Base-by-base conservation (phyloP, 2,888 invertebrate genomes). In the Catocala fraxini region DNA sequence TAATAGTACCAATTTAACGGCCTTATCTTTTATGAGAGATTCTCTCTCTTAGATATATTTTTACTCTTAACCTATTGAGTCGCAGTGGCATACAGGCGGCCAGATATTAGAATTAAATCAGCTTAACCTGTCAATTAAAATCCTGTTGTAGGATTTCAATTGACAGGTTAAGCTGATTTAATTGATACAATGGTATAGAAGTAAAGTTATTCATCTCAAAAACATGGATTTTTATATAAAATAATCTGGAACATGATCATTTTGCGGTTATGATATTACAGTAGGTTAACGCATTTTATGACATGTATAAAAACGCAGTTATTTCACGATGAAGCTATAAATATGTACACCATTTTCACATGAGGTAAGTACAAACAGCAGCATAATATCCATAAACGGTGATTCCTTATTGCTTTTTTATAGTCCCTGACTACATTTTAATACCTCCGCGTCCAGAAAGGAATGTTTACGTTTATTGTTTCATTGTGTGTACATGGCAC, bases 381-480 rank as follows among this genome's bases (percentile, higher is more conserved):
- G 15, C 56, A 56, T 25, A 54, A 60, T 52, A 59, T 59, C 59
- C 55, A 59, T 51, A 63, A 63, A 65, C 59, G 60, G 70, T 55
- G 49, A 63, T 45, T 43, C 12, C 66, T 70, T 73, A 73, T 53
- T 57, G 64, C 59, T 61, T 63, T 65, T 73, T 71, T 69, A 66
- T 57, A 12, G 51, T 56, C 39, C 9, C 35, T 67, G 4, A 58
- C 59, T 54, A 43, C 15, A 58, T 70, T 68, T 69, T 56, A 62
- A 73, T 62, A 63, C 53, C 56, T 60, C 12, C 53, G 41, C 47
- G 6, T 58, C 43, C 68, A 48, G 35, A 13, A 42, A 13, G 0
- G 25, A 48, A 53, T 51, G 11, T 47, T 33, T 15, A 64, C 46
- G 54, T 73, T 55, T 56, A 56, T 62, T 70, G 54, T 70, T 65